phyloP scores from a whole-genome alignment of 2,113 vertebrate genomes.

The Anarrhichthys ocellatus region DNA sequence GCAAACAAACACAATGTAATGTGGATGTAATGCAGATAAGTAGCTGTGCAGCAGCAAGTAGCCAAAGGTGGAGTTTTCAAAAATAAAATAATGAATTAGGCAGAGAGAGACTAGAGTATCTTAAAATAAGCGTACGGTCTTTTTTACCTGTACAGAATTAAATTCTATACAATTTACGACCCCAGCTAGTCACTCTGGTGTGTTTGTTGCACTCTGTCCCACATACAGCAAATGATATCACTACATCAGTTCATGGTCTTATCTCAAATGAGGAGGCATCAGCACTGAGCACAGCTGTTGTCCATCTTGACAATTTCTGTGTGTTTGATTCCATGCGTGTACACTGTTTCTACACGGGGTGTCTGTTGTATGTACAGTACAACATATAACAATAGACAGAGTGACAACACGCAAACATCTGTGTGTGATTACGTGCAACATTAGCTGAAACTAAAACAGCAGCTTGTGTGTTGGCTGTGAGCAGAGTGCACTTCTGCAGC shows the following conservation, averaged over 20 bases:
- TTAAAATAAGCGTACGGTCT: not conserved
- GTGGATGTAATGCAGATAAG: not conserved
- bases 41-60: not conserved
- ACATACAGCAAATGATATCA: conserved; percentile 22
- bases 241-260: conserved; percentile 20
- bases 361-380: not conserved
- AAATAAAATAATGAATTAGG: not conserved
- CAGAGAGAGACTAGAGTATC: not conserved
- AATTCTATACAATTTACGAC: not conserved
- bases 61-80: not conserved
- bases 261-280: conserved; percentile 17
- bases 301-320: not conserved
- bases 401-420: conserved; percentile 17
- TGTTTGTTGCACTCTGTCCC: conserved; percentile 16
- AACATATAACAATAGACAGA: conserved; percentile 5
- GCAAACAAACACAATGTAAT: not conserved
- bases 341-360: not conserved
- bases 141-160: not conserved
- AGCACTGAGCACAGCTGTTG: conserved; percentile 28
- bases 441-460: conserved; percentile 21
- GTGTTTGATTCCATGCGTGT: not conserved
- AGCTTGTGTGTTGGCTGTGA: conserved; percentile 44
- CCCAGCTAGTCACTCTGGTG: not conserved
- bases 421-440: conserved; percentile 13
- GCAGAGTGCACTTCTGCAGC: conserved; percentile 44